A percentile compares a stretch with the other conserved stretches of the same genome.
Evolutionary conservation across 2,113 vertebrate species (phyloP).

Genomic region (Tragelaphus scriptus): DNA sequence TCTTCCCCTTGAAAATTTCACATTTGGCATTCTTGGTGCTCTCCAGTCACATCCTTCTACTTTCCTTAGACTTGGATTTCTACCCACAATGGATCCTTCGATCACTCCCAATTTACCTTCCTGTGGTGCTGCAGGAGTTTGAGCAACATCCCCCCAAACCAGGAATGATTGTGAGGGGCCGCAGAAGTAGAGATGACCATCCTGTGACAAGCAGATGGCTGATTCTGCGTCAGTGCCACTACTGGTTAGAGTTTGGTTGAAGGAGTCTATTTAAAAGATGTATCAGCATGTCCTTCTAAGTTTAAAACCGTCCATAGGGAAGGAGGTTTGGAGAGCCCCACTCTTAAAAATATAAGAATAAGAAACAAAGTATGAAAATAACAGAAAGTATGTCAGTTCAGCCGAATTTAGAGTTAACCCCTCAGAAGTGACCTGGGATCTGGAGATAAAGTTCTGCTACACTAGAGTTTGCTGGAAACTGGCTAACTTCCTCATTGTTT

Average conservation of each 20-base stretch:
- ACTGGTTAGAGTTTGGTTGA: neutral
- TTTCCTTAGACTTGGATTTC: neutral
- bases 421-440: neutral
- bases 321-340: neutral
- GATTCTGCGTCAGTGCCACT: neutral
- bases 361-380: neutral
- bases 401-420: neutral
- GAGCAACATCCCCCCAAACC: neutral
- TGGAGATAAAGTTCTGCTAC: neutral
- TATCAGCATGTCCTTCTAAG: neutral
- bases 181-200: neutral
- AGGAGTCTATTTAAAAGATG: neutral
- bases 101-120: neutral
- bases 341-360: neutral
- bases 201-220: neutral
- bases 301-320: neutral
- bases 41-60: neutral
- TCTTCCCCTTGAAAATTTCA: neutral
- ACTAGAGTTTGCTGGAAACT: neutral
- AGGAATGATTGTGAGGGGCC: neutral
- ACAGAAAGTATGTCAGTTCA: neutral
- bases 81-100: neutral
- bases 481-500: neutral
- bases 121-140: neutral
- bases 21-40: neutral